Base-by-base conservation (phyloP, 1,140 invertebrate genomes). In the Diabrotica virgifera region DNA sequence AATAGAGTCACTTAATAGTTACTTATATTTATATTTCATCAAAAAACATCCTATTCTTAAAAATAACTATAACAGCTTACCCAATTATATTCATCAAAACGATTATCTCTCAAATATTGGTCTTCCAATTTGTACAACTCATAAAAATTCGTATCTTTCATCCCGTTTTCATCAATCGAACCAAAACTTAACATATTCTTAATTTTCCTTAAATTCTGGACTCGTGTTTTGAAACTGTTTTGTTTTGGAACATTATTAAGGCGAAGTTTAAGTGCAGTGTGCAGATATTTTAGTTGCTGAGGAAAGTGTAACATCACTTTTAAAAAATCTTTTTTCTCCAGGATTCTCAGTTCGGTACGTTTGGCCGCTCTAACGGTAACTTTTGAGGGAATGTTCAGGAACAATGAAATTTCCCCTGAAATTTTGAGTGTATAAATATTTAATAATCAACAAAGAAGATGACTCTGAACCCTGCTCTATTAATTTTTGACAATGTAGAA, bases 291-390 rank as follows among this genome's bases (percentile, higher is more conserved):
- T 9, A 62, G 10, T 6, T 36, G 63, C 59, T 80, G 75, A 46
- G 80, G 79, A 62, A 81, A 80, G 13, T 79, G 79, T 53, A 80
- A 75, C 78, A 82, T 81, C 6, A 78, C 65, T 70, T 74, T 77
- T 59, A 80, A 77, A 60, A 82, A 82, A 62, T 78, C 76, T 5
- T 74, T 76, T 63, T 80, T 80, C 59, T 77, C 74, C 40, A 82
- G 68, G 5, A 81, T 75, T 76, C 81, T 80, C 59, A 80, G 80
- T 74, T 82, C 81, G 6, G 79, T 79, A 55, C 80, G 80, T 5
- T 79, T 78, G 11, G 80, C 79, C 6, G 80, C 80, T 76, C 80
- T 80, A 14, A 82, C 79, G 37, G 80, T 81, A 56, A 79, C 80
- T 63, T 80, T 75, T 6, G 80, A 79, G 77, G 72, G 64, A 69